Base-by-base conservation (phyloP, 2,797 vertebrate species). In the Hapalemur alaotrensis region DNA sequence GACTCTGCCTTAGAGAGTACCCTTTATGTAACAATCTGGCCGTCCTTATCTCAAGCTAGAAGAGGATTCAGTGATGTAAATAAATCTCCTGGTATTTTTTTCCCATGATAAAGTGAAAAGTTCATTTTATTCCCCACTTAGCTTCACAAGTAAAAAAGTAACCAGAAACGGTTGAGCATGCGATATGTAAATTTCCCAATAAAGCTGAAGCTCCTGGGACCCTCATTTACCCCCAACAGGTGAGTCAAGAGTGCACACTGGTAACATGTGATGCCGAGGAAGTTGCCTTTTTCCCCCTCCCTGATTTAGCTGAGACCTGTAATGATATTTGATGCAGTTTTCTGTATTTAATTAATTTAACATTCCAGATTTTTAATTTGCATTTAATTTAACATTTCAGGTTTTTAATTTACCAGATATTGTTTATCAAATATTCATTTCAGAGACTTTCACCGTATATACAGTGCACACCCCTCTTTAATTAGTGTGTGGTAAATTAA, bases 351-450 rank as follows among this genome's bases (percentile, higher is more conserved):
- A 98, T 99, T 99, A 99, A 98, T 98, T 98, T 98, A 98, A 98
- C 97, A 63, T 98, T 98, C 98, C 98, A 98, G 98, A 98, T 98
- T 99, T 98, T 98, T 98, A 98, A 98, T 98, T 99, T 99, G 98
- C 98, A 98, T 98, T 98, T 98, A 98, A 98, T 99, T 98, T 99
- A 98, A 98, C 98, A 98, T 98, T 98, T 98, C 98, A 96, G 97
- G 98, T 98, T 98, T 99, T 98, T 98, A 98, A 99, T 98, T 98
- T 99, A 97, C 98, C 97, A 98, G 98, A 98, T 98, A 99, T 98
- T 99, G 98, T 99, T 98, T 98, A 99, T 98, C 98, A 98, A 98
- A 98, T 98, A 98, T 98, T 99, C 98, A 98, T 98, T 99, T 98
- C 98, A 83, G 97, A 59, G 50, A 98, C 97, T 98, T 98, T 98